phyloP scores from a whole-genome alignment of 2,797 vertebrate genomes.

The Squalus acanthias region DNA sequence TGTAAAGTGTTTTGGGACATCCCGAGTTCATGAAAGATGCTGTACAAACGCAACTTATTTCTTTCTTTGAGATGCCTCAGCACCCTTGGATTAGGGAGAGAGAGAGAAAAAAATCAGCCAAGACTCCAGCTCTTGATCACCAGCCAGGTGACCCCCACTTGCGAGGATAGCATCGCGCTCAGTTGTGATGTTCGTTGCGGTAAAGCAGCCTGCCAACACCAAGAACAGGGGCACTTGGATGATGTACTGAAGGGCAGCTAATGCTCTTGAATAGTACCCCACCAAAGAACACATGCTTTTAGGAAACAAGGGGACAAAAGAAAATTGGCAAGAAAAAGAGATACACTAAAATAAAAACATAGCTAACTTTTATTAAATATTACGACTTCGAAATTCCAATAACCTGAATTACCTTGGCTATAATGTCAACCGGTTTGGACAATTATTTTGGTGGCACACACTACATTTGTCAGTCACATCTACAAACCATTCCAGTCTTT shows the following conservation, averaged over 20 bases:
- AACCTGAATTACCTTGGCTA: background rate
- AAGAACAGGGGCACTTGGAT: background rate
- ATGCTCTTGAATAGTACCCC: background rate
- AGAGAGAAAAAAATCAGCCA: too few relatives aligned
- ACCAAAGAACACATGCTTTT: too few relatives aligned
- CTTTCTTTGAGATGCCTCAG: background rate
- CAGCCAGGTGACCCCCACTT: background rate
- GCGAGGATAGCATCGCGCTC: background rate
- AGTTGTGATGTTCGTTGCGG: background rate
- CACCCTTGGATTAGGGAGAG: background rate
- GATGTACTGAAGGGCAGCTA: background rate
- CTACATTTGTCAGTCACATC: background rate
- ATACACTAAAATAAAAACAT: background rate
- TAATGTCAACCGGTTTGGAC: background rate
- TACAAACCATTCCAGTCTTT: background rate
- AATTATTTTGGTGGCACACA: background rate
- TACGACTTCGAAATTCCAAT: background rate
- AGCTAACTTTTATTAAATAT: background rate
- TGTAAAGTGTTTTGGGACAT: background rate
- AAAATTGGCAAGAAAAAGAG: background rate
- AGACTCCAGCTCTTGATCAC: background rate
- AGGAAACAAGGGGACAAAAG: background rate
- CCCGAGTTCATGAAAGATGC: background rate
- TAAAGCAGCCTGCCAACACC: background rate
- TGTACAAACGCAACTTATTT: background rate